phyloP scores from a whole-genome alignment of 2,888 invertebrate genomes.

The Cosmorhoe ocellata region DNA sequence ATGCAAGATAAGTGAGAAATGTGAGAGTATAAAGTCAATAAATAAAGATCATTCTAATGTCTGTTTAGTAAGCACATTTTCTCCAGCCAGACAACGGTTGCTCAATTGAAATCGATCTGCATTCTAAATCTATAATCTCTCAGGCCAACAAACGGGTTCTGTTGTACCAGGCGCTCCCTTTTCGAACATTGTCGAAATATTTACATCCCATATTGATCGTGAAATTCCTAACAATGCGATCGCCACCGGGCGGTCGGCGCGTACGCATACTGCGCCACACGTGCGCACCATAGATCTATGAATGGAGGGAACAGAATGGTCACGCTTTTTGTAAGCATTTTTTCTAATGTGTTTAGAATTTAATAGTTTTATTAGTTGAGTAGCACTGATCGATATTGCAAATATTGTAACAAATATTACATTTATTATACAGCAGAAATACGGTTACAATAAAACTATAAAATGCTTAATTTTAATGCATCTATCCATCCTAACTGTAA shows the following conservation, averaged over 20 bases:
- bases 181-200: slow-evolving; percentile 78
- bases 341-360: slow-evolving; percentile 5
- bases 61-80: slow-evolving; percentile 1
- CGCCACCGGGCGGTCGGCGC: slow-evolving; percentile 49
- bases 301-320: slow-evolving; percentile 27
- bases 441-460: not conserved
- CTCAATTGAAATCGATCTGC: slow-evolving; percentile 18
- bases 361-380: slow-evolving; percentile 1
- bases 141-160: slow-evolving; percentile 41
- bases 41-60: slow-evolving; percentile 7
- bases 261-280: slow-evolving; percentile 58
- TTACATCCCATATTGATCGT: slow-evolving; percentile 77
- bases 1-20: too few relatives aligned
- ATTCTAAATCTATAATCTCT: slow-evolving; percentile 22
- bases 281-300: slow-evolving; percentile 50
- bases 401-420: too few relatives aligned
- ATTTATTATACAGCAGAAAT: too few relatives aligned
- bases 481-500: slow-evolving; percentile 12
- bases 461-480: not conserved
- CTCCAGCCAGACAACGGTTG: slow-evolving; percentile 12
- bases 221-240: slow-evolving; percentile 77
- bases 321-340: slow-evolving; percentile 15
- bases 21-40: too few relatives aligned
- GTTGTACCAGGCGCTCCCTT: slow-evolving; percentile 63
- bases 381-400: slow-evolving; percentile 7